Evolutionary conservation across 1,140 invertebrate genomes (phyloP), one percentile per base, ranked within the genome.

Genomic region (Papilio polyxenes): DNA sequence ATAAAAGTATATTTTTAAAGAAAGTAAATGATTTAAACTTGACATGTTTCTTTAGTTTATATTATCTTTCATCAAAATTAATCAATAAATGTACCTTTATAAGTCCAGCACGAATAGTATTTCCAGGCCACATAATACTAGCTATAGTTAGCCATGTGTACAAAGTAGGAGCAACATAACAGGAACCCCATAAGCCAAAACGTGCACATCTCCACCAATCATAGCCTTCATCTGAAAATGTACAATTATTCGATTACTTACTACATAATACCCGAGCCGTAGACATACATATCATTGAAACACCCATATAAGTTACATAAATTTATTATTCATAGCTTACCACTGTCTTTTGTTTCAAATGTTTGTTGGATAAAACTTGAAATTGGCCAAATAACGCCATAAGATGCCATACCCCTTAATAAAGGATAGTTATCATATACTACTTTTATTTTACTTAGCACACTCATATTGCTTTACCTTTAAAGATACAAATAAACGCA

Each of bases 281-380:
- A 15, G 6, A 53, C 8, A n/a, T 59, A 59, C 8, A 20, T 20
- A 20, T 20, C 3, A 59, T 9, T 51, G 49, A 59, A n/a, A 20
- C 8, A 59, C n/a, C 6, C 7, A 59, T 6, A 20, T 59, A 59
- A 9, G 17, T 59, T n/a, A 59, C 1, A 20, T 62, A 56, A 72
- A 37, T 62, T 59, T 81, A 59, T 56, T 59, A 81, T 11, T 81
- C 65, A 65, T 76, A 81, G 87, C 89, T 89, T 87, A 94, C 93
- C 89, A 80, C 91, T 84, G 56, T 86, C 86, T 87, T 90, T 93
- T 40, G 89, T 91, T 87, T 94, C 93, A 86, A 94, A 91, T 59
- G 90, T 89, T 87, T 94, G 93, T 82, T 94, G 93, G 76, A 94
- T 91, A 75, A 94, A 89, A 89, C 93, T 93, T 72, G 93, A 94